These are phyloP conservation scores for Choreutis nemorana DNA, from an alignment of 2,888 invertebrate genomes.

Conservation along the genomic window DNA sequence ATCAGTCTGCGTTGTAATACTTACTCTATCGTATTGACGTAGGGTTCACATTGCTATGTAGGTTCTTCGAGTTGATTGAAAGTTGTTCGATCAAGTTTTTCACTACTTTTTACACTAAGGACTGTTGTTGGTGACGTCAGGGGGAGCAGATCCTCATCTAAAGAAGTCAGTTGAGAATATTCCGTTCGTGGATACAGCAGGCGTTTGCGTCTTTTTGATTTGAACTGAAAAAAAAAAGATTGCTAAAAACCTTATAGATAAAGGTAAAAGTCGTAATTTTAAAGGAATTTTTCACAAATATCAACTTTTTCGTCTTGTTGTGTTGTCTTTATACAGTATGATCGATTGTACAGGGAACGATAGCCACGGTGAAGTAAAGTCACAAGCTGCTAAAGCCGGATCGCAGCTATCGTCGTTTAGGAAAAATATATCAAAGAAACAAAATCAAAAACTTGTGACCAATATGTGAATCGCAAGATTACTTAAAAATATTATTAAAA, in stretches of 20 bases:
- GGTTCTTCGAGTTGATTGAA: constrained; percentile 34
- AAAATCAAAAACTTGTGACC: too few relatives aligned
- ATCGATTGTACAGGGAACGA: not conserved
- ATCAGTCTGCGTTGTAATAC: constrained; percentile 53
- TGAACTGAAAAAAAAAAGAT: constrained; percentile 27
- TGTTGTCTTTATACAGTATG: not conserved
- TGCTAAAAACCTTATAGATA: not conserved
- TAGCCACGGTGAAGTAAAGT: too few relatives aligned
- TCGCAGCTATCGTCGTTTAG: too few relatives aligned
- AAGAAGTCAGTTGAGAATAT: constrained; percentile 50
- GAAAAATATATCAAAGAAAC: too few relatives aligned
- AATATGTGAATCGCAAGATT: too few relatives aligned
- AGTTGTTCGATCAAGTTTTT: constrained; percentile 14
- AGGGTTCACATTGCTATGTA: constrained; percentile 33
- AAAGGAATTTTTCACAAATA: not conserved
- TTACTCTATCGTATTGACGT: constrained; percentile 38
- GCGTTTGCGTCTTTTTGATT: constrained; percentile 33
- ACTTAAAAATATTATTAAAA: too few relatives aligned
- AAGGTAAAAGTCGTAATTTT: constrained; percentile 1
- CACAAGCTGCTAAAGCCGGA: too few relatives aligned
- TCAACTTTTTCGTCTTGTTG: not conserved
- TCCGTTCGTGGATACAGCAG: constrained; percentile 40
- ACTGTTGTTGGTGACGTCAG: constrained; percentile 38
- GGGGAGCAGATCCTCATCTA: constrained; percentile 46
- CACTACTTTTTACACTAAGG: constrained; percentile 21